Base-by-base conservation (phyloP, 2,113 vertebrate genomes). In the Catharus minimus region DNA sequence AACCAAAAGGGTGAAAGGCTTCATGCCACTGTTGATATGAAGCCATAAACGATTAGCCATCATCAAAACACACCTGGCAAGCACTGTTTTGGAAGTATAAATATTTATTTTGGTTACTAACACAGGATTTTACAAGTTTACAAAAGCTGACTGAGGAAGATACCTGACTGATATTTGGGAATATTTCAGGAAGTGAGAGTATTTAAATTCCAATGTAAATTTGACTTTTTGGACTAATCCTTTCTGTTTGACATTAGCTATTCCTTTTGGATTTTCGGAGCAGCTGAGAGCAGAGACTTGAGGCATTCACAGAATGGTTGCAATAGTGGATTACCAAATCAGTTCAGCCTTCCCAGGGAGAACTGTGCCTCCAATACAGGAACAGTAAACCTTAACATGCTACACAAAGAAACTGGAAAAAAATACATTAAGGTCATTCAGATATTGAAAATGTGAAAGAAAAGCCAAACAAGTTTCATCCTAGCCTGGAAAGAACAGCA, bases 401-500 rank as follows among this genome's bases (percentile, higher is more conserved):
- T 58, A 58, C 33, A 64, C 27, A 69, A 82, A 72, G 15, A 23
- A 67, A 72, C 28, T 50, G 23, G 27, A 14, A 82, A 79, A 77
- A 82, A 62, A 67, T 28, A 47, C 7, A n/a, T 62, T 7, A 55
- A 30, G 24, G 15, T 75, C 52, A 90, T 64, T 88, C 53, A 84
- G 44, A 49, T 78, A 71, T 4, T 67, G 61, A 88, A 93, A 88
- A 78, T 4, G 17, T 74, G 64, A 85, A 65, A 82, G 52, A 90
- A 93, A 92, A 90, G n/a, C 41, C 69, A 92, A 93, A 62, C 33
- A 90, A 71, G 24, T 68, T 86, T 84, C 81, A 84, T 74, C 65
- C 49, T 9, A 81, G 77, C 26, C 84, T 92, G 94, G 92, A 94
- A 95, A 86, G 81, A 90, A 94, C 69, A 87, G 58, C 73, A 65